A percentile compares a stretch with the other conserved stretches of the same genome.
Conservation (phyloP, 35 echinoderm and acorn worm species). For the Diadema setosum region DNA sequence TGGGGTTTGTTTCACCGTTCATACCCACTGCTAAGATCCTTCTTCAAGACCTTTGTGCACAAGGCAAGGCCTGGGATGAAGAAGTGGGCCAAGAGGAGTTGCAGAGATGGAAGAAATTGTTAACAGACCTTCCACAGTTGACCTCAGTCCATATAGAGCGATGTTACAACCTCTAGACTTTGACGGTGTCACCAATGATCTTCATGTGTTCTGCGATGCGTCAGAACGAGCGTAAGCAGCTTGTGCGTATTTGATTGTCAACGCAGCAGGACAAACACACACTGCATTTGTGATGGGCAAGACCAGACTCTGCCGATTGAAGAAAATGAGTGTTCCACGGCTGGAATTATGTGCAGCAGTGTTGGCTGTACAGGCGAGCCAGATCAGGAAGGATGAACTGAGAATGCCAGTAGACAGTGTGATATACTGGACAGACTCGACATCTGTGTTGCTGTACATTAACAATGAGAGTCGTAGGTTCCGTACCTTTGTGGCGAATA, state of each 20-base stretch:
- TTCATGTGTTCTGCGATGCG: conserved; percentile 58
- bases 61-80: conserved; percentile 12
- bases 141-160: conserved; percentile 7
- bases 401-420: conserved; percentile 4
- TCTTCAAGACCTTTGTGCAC: conserved; percentile 6
- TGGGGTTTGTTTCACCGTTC: conserved; percentile 47
- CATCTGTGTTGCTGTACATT: conserved; percentile 52
- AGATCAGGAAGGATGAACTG: conserved; percentile 43
- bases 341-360: conserved; percentile 68
- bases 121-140: conserved; percentile 24
- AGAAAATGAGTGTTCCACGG: conserved; percentile 65
- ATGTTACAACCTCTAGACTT: conserved; percentile 27
- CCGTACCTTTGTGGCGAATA: conserved; percentile 51
- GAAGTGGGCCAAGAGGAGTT: background rate
- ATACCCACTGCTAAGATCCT: conserved; percentile 10
- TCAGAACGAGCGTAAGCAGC: conserved; percentile 51
- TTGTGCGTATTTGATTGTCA: conserved; percentile 20
- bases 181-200: background rate
- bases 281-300: conserved; percentile 67
- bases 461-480: conserved; percentile 17
- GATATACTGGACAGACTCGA: conserved; percentile 69
- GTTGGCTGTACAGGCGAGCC: conserved; percentile 11
- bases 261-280: background rate
- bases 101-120: background rate
- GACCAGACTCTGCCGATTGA: conserved; percentile 52